phyloP scores from a whole-genome alignment of 2,113 vertebrate species.

The Platysternon megacephalum region DNA sequence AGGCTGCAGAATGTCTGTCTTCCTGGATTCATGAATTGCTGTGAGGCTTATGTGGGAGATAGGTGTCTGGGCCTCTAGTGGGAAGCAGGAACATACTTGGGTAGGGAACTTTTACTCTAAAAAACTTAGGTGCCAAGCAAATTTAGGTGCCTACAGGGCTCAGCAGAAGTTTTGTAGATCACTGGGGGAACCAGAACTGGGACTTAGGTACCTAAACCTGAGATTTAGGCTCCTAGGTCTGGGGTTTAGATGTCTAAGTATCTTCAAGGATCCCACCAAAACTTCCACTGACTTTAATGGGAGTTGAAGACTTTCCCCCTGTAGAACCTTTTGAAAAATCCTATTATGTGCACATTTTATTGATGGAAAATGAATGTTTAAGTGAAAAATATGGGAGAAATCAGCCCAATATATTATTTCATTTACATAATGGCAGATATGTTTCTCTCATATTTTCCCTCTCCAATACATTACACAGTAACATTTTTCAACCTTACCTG shows the following conservation, averaged over 20 bases:
- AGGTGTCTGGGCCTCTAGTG: neutral
- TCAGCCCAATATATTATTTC: neutral
- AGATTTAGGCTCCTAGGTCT: neutral
- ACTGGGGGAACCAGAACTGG: neutral
- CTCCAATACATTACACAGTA: accelerated
- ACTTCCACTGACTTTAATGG: neutral
- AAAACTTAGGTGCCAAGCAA: neutral
- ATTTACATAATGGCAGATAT: neutral
- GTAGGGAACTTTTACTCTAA: neutral
- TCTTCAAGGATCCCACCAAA: neutral
- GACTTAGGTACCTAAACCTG: neutral
- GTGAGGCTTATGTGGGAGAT: neutral
- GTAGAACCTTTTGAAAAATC: neutral
- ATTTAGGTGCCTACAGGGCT: neutral
- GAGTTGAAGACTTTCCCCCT: neutral
- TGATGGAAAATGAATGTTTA: neutral
- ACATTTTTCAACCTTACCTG: neutral
- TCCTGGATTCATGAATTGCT: neutral
- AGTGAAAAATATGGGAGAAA: neutral
- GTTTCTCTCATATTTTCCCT: neutral
- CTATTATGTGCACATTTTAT: neutral
- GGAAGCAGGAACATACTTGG: neutral
- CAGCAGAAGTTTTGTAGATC: neutral
- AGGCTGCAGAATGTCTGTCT: neutral
- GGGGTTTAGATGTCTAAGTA: neutral